Percentiles rank a stretch among this genome's conserved stretches.
These are phyloP conservation scores for Ptychobarbus kaznakovi DNA, from an alignment of 2,797 vertebrate genomes.

Conservation along the genomic window DNA sequence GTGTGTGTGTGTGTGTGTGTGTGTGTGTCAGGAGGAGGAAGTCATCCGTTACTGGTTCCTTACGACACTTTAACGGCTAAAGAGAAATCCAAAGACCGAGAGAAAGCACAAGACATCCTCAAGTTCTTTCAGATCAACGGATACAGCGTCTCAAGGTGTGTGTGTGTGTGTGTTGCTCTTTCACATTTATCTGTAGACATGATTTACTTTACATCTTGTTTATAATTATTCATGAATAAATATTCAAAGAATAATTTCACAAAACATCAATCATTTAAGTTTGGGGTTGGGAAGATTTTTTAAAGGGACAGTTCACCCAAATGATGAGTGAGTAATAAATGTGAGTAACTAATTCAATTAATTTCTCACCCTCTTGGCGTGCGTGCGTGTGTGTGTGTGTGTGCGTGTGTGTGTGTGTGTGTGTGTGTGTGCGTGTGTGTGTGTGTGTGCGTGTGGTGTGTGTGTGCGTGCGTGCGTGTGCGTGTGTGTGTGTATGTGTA, in stretches of 20 bases:
- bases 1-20: slow-evolving; percentile 25
- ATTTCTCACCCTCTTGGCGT: no score
- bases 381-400: no score
- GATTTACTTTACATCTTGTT: not conserved
- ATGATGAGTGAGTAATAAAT: no score
- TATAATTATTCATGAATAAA: not conserved
- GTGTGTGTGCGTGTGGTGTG: no score
- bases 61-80: slow-evolving; percentile 95
- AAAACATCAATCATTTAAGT: not conserved
- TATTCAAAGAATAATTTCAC: not conserved
- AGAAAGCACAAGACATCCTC: slow-evolving; percentile 94
- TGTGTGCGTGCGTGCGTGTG: no score
- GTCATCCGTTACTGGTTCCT: slow-evolving; percentile 93
- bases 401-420: no score
- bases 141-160: slow-evolving; percentile 89
- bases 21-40: slow-evolving; percentile 85
- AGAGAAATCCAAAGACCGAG: slow-evolving; percentile 93
- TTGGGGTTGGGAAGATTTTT: not conserved
- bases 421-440: no score
- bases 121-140: slow-evolving; percentile 96
- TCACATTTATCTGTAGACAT: not conserved
- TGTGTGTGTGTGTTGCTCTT: not conserved
- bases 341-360: no score
- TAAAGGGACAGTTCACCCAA: no score
- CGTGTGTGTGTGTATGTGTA: no score